Base-by-base conservation (phyloP, 2,797 vertebrate species). In the Enteromius thamalakanensis region DNA sequence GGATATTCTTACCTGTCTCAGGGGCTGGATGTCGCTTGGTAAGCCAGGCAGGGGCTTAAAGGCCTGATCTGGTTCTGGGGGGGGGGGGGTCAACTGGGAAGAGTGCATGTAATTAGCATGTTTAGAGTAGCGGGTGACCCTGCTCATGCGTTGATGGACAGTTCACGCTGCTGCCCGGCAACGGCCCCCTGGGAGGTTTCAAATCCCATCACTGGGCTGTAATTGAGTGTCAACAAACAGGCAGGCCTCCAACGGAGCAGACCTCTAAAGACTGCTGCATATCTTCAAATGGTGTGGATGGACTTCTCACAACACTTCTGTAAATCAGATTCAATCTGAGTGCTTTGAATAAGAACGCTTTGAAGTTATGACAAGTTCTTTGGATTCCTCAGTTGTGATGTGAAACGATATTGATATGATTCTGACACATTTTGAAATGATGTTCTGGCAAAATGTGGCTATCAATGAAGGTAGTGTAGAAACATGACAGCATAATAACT, bases 191-290 rank as follows among this genome's bases (percentile, higher is more conserved):
- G 84, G 78, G 84, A 86, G 78, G 76, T 68, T 85, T 86, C 53
- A 89, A 84, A 87, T 84, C 86, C 74, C 80, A 79, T 89, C 79
- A 55, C 64, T 80, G 76, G 80, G 84, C 71, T 34, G 65, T 89
- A 88, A 90, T 89, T 88, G 85, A 86, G 86, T 83, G 86, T 90
- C 87, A 90, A 87, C 83, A 90, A 87, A 88, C 78, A 87, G 49
- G 15, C 53, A 58, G 60, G 74, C 85, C 78, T 67, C 87, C 84
- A 83, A 65, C 70, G 51, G 68, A 60, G 72, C 40, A 47, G 67
- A 71, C 51, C 55, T 60, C 75, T 37, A 12, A 42, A 79, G 76
- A 80, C 49, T 19, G 21, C 68, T 26, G 69, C 32, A 69, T 71
- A 69, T 75, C 34, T 47, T 29, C 29, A 74, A 42, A 72, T 60